Conservation (phyloP, 2,888 invertebrate species). For the Prenolepis imparis region DNA sequence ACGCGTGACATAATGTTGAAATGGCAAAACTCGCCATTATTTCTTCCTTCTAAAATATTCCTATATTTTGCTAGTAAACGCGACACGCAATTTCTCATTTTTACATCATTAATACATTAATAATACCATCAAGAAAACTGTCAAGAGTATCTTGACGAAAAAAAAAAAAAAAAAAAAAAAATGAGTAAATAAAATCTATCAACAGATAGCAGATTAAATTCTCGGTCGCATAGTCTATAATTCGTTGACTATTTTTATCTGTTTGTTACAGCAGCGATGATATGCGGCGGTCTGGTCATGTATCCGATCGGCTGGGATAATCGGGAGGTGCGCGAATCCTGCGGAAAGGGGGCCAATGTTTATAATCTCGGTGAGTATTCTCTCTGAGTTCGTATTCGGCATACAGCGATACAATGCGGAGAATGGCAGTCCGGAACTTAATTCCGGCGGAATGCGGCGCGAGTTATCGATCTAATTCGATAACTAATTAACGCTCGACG, state of each 20-base stretch:
- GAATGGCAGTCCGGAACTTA: slow-evolving; percentile 47
- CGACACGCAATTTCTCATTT: neutral
- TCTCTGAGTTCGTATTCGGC: neutral
- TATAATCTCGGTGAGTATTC: slow-evolving; percentile 88
- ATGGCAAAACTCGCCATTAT: neutral
- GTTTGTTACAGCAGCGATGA: slow-evolving; percentile 87
- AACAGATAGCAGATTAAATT: neutral
- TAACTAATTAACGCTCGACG: slow-evolving; percentile 49
- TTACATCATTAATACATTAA: neutral
- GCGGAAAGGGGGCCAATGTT: slow-evolving; percentile 88
- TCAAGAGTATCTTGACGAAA: neutral
- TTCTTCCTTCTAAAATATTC: neutral
- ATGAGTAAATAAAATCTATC: neutral
- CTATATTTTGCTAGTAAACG: neutral
- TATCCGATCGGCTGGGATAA: slow-evolving; percentile 90
- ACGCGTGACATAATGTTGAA: neutral
- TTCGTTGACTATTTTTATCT: slow-evolving; percentile 29
- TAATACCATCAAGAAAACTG: neutral
- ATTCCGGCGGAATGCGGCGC: slow-evolving; percentile 39
- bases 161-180: too few species aligned
- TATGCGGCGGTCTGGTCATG: slow-evolving; percentile 88
- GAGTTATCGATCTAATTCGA: slow-evolving; percentile 53
- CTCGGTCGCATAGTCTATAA: neutral
- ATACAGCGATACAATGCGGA: neutral
- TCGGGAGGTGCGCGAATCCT: slow-evolving; percentile 89